Base-by-base conservation (phyloP, 2,797 vertebrate species). In the Cuculus canorus region DNA sequence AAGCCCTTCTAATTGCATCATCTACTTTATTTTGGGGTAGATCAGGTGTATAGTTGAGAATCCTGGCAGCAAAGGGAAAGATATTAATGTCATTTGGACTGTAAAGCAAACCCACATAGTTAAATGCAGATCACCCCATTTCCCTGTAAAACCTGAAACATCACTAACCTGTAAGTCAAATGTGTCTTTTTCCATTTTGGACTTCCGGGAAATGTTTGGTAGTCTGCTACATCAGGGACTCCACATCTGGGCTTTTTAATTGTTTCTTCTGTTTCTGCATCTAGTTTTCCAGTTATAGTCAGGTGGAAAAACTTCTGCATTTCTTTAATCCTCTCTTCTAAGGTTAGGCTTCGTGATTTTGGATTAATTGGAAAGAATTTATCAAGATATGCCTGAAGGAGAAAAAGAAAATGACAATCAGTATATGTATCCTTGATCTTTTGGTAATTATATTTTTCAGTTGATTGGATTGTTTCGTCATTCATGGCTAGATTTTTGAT, bases 251-350 rank as follows among this genome's bases (percentile, higher is more conserved):
- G 98, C 11, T 63, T 76, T 85, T 96, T 96, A 96, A 99, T 98
- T 43, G 95, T 89, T 23, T 93, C 66, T 82, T 97, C 21, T 8
- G 97, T 97, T 27, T 82, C 95, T 14, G 61, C 32, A 59, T 97
- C 93, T 93, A 99, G 47, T n/a, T 35, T 87, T 39, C 98, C 99
- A 5, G 98, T 98, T 80, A 98, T 30, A n/a, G 97, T 95, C 47
- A 99, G 95, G 71, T 96, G 97, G 92, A 98, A 99, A 97, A 98
- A 99, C 10, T 73, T 96, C 87, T 99, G 98, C 99, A 99, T 98
- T 73, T 96, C 30, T 96, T 98, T 94, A 47, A 99, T 95, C 64
- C 96, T 98, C 17, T 96, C 89, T 52, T 70, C 96, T 70, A 98
- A 90, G 48, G 65, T 90, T 28, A 9, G 30, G 1, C 0, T 75